These are phyloP conservation scores for Raja brachyura DNA, from an alignment of 2,113 vertebrate genomes.

Conservation along the genomic window DNA sequence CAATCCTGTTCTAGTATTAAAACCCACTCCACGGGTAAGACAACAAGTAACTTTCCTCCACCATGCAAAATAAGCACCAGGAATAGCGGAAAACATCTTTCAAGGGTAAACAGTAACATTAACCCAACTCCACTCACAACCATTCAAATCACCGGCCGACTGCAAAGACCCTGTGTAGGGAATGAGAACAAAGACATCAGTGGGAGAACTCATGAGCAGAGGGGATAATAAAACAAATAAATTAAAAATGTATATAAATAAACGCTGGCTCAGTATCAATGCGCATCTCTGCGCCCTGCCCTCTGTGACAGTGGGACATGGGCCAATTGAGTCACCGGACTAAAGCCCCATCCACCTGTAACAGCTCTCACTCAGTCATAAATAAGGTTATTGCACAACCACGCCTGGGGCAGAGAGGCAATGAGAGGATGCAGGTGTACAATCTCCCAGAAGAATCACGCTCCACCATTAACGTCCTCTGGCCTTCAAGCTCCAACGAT, in stretches of 20 bases:
- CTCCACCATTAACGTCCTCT: not conserved
- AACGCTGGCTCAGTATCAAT: not conserved
- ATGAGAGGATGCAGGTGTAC: not conserved
- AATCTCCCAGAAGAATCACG: not conserved
- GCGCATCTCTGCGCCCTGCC: not conserved
- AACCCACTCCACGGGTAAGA: not conserved
- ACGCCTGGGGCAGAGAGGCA: constrained; percentile 1
- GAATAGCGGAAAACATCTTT: too few species aligned
- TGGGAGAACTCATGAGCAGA: not conserved
- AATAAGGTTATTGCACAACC: constrained; percentile 35
- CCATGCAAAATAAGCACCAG: not conserved
- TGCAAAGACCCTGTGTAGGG: too few species aligned
- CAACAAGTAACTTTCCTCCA: not conserved
- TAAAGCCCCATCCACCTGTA: not conserved
- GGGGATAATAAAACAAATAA: constrained; percentile 3
- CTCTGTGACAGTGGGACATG: not conserved
- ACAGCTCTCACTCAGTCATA: not conserved
- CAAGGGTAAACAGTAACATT: not conserved
- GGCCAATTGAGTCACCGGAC: not conserved
- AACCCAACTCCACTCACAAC: not conserved
- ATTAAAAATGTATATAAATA: constrained; percentile 33
- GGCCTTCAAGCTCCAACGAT: not conserved
- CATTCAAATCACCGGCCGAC: not conserved
- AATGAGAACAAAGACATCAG: not conserved
- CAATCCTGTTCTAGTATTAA: not conserved